Evolutionary conservation across 2,888 invertebrate genomes (phyloP).

Genomic region (Drosophila mayaguana): DNA sequence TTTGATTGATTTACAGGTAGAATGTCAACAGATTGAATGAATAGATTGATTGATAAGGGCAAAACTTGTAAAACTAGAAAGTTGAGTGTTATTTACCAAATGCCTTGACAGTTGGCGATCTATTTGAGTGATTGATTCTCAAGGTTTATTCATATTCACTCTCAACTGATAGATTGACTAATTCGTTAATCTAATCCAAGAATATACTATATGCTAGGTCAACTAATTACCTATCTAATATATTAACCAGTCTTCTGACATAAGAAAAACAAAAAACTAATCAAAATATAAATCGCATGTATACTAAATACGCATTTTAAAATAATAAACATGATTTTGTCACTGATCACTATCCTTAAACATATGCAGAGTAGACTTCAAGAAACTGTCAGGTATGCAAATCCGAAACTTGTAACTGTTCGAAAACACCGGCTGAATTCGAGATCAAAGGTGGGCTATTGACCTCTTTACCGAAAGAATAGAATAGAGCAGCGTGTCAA

Average conservation of each 20-base stretch:
- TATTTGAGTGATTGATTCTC: no score
- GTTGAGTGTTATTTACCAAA: no score
- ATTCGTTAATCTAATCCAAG: not conserved
- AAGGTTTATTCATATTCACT: no score
- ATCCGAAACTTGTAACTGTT: constrained; percentile 12
- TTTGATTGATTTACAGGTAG: no score
- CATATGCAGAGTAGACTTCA: constrained; percentile 2
- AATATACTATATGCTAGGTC: not conserved
- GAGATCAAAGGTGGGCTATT: constrained; percentile 40
- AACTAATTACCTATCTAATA: not conserved
- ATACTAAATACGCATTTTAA: not conserved
- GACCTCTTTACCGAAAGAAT: constrained; percentile 47
- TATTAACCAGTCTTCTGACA: no score
- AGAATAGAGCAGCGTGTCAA: constrained; percentile 38
- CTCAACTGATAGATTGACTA: no score
- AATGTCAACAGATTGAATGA: no score
- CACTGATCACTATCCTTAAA: constrained; percentile 6
- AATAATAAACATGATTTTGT: not conserved
- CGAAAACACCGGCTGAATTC: not conserved
- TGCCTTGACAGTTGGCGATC: no score
- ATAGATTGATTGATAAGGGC: no score
- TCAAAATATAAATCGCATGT: not conserved
- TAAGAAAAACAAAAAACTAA: not conserved
- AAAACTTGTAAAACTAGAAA: no score
- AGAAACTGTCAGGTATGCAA: constrained; percentile 25